Base-by-base conservation (phyloP, 2,797 vertebrate species). In the Erpetoichthys calabaricus region DNA sequence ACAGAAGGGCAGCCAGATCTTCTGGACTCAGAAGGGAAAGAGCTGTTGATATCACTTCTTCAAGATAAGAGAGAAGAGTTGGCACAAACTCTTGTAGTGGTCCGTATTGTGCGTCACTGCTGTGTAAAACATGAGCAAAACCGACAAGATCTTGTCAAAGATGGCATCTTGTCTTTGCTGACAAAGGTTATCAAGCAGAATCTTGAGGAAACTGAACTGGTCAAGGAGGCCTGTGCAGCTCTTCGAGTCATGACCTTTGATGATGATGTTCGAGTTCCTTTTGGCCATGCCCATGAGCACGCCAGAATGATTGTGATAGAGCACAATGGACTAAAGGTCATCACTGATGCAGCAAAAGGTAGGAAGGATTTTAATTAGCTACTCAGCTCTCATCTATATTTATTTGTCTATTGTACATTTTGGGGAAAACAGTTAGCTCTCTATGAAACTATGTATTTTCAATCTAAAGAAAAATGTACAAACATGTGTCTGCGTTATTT, bases 91-190 rank as follows among this genome's bases (percentile, higher is more conserved):
- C 62, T 77, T 7, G 66, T 71, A 0, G 84, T 69, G 4, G 55
- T 91, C 3, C 79, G 84, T 0, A 64, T 79, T 0, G 56, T 92
- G 1, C 83, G 89, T 0, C 80, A 88, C 2, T 86, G 80, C 68
- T 92, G 91, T 62, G 72, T 97, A 66, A 94, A 93, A 47, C 96
- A 99, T 0, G 96, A 99, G 75, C 88, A 80, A 68, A 98, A 98
- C 66, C 69, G 94, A 4, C 94, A 93, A 77, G 81, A 72, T 74
- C 72, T 98, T 45, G 89, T 93, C 7, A 89, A 85, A 68, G 81
- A 67, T 0, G 89, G 93, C 0, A 50, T 86, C 50, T 71, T 98
- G 49, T 65, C 83, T 0, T 69, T 89, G 1, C 80, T 99, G 45
- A 87, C 84, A 0, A 60, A 62, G 0, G 82, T 87, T 25, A 72